Conservation (phyloP, 2,888 invertebrate species). For the Rhagophthalmus giganteus region DNA sequence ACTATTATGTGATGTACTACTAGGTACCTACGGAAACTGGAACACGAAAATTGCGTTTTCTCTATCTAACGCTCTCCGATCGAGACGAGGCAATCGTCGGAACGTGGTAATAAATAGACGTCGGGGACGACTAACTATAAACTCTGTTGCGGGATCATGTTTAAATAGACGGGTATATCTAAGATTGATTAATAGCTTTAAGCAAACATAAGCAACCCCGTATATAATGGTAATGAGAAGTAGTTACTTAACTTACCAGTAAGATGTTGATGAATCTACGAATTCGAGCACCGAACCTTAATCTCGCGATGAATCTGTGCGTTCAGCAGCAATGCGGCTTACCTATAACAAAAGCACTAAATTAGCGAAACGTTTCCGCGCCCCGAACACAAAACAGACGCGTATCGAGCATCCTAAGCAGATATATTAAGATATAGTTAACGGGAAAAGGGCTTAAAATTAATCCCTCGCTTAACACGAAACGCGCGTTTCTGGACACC, state of each 20-base stretch:
- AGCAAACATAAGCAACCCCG: conserved; percentile 28
- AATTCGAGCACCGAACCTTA: conserved; percentile 18
- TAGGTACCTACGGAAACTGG: conserved; percentile 22
- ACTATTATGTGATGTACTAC: conserved; percentile 21
- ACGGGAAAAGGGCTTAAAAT: too few species aligned
- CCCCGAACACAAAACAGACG: background rate
- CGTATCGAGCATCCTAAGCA: too few species aligned
- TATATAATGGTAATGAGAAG: conserved; percentile 34
- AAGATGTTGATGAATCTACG: conserved; percentile 33
- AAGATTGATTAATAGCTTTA: conserved; percentile 35
- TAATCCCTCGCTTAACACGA: too few species aligned
- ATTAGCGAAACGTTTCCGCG: conserved; percentile 16
- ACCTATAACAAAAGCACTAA: conserved; percentile 29
- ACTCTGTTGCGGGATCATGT: conserved; percentile 28
- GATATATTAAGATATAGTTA: too few species aligned
- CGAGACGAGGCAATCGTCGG: conserved; percentile 9
- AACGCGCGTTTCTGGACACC: too few species aligned
- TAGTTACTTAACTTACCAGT: conserved; percentile 34
- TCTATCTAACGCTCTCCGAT: conserved; percentile 19
- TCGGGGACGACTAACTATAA: conserved; percentile 25
- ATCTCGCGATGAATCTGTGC: conserved; percentile 26
- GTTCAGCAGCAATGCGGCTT: conserved; percentile 20
- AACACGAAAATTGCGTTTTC: conserved; percentile 20
- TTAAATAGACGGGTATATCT: conserved; percentile 34
- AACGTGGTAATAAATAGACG: conserved; percentile 22